These are phyloP conservation scores for Hemitrygon akajei DNA, from an alignment of 2,797 vertebrate species.

Conservation along the genomic window DNA sequence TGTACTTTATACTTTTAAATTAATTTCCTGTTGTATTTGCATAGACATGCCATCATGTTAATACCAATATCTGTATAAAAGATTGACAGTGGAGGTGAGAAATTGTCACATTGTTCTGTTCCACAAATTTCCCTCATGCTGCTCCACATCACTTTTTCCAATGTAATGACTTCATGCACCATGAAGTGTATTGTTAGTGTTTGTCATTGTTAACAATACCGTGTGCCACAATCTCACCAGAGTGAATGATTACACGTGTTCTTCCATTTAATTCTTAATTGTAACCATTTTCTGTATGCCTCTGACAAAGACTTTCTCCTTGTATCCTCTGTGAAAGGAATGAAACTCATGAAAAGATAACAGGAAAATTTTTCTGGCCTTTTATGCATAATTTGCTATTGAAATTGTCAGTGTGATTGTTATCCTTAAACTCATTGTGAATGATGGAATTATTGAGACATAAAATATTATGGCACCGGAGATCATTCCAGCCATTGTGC, in stretches of 20 bases:
- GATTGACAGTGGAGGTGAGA: not conserved
- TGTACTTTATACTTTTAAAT: constrained; percentile 18
- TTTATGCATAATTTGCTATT: not conserved
- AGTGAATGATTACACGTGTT: not conserved
- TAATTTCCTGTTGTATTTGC: constrained; percentile 6
- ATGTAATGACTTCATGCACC: not conserved
- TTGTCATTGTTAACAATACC: not conserved
- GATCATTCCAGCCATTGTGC: too few species aligned
- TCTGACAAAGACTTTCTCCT: not conserved
- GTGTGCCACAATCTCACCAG: not conserved
- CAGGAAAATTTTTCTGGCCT: not conserved
- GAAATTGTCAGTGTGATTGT: not conserved
- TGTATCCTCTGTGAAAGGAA: not conserved
- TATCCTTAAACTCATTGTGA: not conserved
- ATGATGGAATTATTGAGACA: not conserved
- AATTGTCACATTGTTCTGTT: constrained; percentile 1
- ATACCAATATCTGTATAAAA: constrained; percentile 1
- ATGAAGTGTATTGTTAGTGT: constrained; percentile 23
- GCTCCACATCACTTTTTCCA: not conserved
- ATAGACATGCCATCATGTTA: not conserved
- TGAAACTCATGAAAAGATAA: not conserved
- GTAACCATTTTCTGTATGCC: not conserved
- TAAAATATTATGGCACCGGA: too few species aligned
- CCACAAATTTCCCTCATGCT: not conserved
- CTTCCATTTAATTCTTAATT: constrained; percentile 11